phyloP scores from a whole-genome alignment of 2,113 vertebrate species.

The Hypanus sabinus region DNA sequence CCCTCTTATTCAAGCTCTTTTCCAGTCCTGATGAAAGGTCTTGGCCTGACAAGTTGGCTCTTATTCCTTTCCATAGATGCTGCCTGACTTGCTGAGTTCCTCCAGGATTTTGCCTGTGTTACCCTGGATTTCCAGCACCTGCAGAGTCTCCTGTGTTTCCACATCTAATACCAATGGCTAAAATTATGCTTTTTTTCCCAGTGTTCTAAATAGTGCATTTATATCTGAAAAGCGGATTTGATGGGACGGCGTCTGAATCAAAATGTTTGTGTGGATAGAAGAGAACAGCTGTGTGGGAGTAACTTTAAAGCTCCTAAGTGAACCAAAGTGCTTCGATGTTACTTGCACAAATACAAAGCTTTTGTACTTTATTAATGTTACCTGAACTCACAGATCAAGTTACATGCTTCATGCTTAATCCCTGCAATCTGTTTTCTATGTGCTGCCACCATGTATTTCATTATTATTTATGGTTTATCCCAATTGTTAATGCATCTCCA shows the following conservation, averaged over 20 bases:
- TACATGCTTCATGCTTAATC: constrained; percentile 7
- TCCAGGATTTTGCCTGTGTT: too few species aligned
- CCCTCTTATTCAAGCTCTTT: too few species aligned
- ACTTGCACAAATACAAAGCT: neutral
- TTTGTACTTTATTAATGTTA: neutral
- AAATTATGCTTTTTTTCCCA: neutral
- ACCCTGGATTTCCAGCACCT: too few species aligned
- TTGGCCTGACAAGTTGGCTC: too few species aligned
- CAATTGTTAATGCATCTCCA: neutral
- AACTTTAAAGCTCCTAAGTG: neutral
- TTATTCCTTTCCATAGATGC: too few species aligned
- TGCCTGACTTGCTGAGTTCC: too few species aligned
- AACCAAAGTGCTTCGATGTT: neutral
- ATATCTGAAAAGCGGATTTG: neutral
- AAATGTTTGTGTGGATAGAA: neutral
- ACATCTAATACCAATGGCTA: too few species aligned
- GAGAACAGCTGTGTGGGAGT: neutral
- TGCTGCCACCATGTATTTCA: neutral
- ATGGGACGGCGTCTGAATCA: neutral
- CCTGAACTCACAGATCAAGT: constrained; percentile 13
- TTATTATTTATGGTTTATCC: neutral
- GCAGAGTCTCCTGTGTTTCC: too few species aligned
- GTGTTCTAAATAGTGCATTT: neutral
- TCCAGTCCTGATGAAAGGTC: too few species aligned
- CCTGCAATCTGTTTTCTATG: neutral